These are phyloP conservation scores for Salpingus planirostris DNA, from an alignment of 2,888 invertebrate species.

Conservation along the genomic window DNA sequence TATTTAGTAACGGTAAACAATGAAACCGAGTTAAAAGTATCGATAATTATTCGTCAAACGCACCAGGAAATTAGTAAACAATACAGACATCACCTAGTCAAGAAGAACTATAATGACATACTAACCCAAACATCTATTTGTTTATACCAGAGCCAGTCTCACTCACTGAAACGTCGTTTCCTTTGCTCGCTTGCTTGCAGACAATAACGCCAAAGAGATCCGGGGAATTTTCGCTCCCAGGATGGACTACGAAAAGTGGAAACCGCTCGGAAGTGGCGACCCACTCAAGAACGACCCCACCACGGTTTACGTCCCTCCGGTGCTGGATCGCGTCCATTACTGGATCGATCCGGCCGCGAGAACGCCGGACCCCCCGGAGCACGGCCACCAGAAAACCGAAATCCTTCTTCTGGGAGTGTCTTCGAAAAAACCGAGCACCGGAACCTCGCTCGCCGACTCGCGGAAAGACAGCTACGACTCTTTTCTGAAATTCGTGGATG, in stretches of 20 bases:
- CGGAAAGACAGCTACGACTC: conserved; percentile 38
- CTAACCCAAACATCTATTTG: conserved; percentile 10
- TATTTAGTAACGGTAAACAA: no score
- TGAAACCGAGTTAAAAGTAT: not conserved
- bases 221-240: conserved; percentile 57
- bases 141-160: no score
- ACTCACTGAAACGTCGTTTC: no score
- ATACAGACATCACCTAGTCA: conserved; percentile 10
- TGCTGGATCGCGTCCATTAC: conserved; percentile 68
- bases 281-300: conserved; percentile 78
- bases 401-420: conserved; percentile 61
- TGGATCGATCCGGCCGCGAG: conserved; percentile 61
- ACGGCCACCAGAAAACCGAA: conserved; percentile 53
- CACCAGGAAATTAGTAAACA: conserved; percentile 9
- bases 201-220: no score
- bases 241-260: conserved; percentile 80
- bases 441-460: conserved; percentile 32
- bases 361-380: conserved; percentile 47
- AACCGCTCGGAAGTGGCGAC: conserved; percentile 72
- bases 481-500: conserved; percentile 44
- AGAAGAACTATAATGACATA: no score
- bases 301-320: conserved; percentile 76
- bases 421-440: conserved; percentile 54
- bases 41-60: conserved; percentile 7
- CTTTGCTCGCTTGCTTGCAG: no score